These are phyloP conservation scores for Hedychridium roseum DNA, from an alignment of 2,888 invertebrate species.

Conservation along the genomic window DNA sequence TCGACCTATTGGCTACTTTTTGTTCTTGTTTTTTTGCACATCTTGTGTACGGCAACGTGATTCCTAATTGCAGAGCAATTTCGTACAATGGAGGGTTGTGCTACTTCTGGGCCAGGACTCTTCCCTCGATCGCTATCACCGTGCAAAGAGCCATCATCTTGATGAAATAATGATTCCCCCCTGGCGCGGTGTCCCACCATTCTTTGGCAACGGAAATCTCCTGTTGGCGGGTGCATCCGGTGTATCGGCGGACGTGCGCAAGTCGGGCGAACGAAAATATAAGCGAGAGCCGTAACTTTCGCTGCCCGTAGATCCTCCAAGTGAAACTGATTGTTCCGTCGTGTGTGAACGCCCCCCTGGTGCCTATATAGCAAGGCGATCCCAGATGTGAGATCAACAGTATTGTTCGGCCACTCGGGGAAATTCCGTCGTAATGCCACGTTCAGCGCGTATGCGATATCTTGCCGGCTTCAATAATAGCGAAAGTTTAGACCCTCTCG, in stretches of 20 bases:
- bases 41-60: no score
- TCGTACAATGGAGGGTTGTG: no score
- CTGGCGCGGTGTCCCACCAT: not conserved
- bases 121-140: no score
- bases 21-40: no score
- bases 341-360: constrained; percentile 50
- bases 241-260: constrained; percentile 39
- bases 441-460: not conserved
- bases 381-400: constrained; percentile 42
- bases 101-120: no score
- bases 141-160: constrained; percentile 15
- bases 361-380: constrained; percentile 54
- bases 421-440: constrained; percentile 21
- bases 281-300: constrained; percentile 49
- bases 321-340: constrained; percentile 61
- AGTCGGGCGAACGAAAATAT: constrained; percentile 19
- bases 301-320: constrained; percentile 49
- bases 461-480: not conserved
- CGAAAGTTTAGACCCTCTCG: no score
- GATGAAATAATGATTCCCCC: constrained; percentile 27
- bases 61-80: no score
- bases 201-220: constrained; percentile 36
- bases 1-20: no score
- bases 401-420: constrained; percentile 39
- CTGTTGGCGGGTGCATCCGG: constrained; percentile 55